Conservation (phyloP, 2,888 invertebrate species). For the Quadroppia sp. region DNA sequence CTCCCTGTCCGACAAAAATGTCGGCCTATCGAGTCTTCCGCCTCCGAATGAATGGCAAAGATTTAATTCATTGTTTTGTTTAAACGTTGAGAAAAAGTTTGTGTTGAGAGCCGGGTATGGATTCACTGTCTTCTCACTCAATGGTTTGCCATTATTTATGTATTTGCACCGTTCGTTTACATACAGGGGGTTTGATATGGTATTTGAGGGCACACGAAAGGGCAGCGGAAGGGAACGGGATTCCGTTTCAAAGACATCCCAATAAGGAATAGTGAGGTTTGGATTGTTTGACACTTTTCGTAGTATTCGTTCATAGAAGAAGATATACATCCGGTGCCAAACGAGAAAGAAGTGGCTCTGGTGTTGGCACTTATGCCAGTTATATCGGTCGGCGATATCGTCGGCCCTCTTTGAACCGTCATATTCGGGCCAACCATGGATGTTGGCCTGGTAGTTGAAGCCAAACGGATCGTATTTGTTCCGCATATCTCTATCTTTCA, state of each 20-base stretch:
- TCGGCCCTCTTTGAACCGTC: neutral
- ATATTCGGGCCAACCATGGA: neutral
- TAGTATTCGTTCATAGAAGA: neutral
- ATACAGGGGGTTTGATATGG: neutral
- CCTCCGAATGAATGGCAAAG: neutral
- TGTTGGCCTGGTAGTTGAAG: neutral
- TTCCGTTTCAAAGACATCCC: neutral
- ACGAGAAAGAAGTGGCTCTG: neutral
- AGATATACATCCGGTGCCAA: constrained; percentile 13
- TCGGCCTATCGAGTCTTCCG: neutral
- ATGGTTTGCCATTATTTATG: neutral
- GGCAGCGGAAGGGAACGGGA: neutral
- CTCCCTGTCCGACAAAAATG: neutral
- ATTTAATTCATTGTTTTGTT: constrained; percentile 18
- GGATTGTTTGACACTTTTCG: neutral
- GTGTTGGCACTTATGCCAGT: neutral
- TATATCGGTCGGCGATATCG: neutral
- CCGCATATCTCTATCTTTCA: neutral
- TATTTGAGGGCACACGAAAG: neutral
- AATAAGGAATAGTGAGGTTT: neutral
- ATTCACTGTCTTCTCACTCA: neutral
- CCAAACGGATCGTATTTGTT: neutral
- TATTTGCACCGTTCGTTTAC: neutral
- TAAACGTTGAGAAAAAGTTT: neutral
- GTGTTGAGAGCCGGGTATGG: neutral